Base-by-base conservation (phyloP, 2,797 vertebrate species). In the Ammospiza maritima region DNA sequence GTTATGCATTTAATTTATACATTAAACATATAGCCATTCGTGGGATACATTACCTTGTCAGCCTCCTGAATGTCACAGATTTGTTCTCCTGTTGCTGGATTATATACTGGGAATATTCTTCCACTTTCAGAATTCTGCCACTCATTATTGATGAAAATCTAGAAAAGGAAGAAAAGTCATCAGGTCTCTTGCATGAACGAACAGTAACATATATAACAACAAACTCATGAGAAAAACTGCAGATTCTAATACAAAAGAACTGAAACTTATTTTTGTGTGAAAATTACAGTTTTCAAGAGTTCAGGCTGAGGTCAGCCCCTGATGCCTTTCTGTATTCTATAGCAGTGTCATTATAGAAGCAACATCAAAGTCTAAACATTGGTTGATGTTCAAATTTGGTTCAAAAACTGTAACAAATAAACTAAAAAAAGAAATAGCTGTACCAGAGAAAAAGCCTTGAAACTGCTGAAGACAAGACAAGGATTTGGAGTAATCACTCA, bases 71-170 rank as follows among this genome's bases (percentile, higher is more conserved):
- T 98, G 82, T 99, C 99, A 96, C 99, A 99, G 96, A 99, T 98
- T 97, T 99, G 98, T 91, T 99, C 99, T 93, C 99, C 99, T 7
- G 98, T 99, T n/a, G 99, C 98, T 13, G 99, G 99, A 94, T 99
- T 99, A 95, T 97, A 98, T 26, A 98, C 97, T 15, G 99, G 98
- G 95, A 99, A 99, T 36, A 98, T 98, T 95, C 98, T 98, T 50
- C 99, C 98, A 30, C 98, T 99, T 82, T 99, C 98, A 12, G 99
- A 99, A 97, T 98, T 98, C 62, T 99, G 99, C 99, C 99, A 99
- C 88, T 99, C 99, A 27, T 99, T 99, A 97, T 99, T 99, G 96
- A 99, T 99, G 96, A 99, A 99, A 96, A 99, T 99, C 99, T 99
- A 96, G 48, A 96, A 92, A 81, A 91, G 20, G 42, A 82, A 91